These are phyloP conservation scores for Coryphaenoides rupestris DNA, from an alignment of 2,113 vertebrate species.

Conservation along the genomic window DNA sequence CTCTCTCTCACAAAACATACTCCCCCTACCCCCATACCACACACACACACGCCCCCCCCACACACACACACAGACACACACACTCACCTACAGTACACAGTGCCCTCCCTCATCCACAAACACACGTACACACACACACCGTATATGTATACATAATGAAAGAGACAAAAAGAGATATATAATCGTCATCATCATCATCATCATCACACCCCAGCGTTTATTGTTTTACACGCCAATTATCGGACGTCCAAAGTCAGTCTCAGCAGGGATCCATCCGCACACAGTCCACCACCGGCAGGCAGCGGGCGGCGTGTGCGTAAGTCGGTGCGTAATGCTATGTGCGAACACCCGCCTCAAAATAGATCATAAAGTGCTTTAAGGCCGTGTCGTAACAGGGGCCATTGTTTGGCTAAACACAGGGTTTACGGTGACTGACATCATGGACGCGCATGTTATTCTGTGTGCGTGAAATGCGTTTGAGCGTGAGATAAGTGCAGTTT, in stretches of 20 bases:
- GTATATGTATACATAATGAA: no score
- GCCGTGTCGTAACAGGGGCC: slow-evolving; percentile 3
- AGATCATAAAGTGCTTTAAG: slow-evolving; percentile 16
- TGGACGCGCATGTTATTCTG: not conserved
- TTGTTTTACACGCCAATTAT: slow-evolving; percentile 28
- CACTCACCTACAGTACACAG: no score
- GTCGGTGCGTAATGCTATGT: not conserved
- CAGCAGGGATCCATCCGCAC: not conserved
- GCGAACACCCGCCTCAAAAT: slow-evolving; percentile 5
- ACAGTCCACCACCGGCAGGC: not conserved
- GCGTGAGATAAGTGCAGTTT: no score
- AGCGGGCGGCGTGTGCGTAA: no score
- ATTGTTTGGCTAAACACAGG: not conserved
- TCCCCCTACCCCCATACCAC: not conserved
- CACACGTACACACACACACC: no score
- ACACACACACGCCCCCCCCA: no score
- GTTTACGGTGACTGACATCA: slow-evolving; percentile 5
- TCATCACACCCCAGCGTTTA: slow-evolving; percentile 10
- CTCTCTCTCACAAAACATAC: not conserved
- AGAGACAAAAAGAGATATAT: no score
- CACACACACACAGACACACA: no score
- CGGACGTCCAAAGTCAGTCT: no score
- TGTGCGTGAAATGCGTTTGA: no score
- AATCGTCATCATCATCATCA: no score
- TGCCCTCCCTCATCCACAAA: no score